phyloP scores from a whole-genome alignment of 2,888 invertebrate genomes.

The Spodoptera littoralis region DNA sequence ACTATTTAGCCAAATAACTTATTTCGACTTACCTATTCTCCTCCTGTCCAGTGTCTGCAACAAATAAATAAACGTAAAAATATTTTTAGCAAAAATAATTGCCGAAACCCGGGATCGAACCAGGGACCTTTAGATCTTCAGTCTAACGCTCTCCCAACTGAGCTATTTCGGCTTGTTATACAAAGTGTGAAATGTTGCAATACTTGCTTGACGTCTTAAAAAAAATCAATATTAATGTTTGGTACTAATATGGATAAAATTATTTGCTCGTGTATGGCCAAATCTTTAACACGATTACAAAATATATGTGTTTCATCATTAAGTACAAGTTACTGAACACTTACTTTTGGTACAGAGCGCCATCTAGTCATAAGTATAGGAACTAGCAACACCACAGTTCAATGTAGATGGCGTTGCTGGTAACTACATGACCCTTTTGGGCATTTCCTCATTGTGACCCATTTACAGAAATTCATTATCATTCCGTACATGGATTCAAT shows the following conservation, averaged over 20 bases:
- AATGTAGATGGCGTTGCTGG: conserved; percentile 57
- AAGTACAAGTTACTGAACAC: too few relatives aligned
- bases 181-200: conserved; percentile 32
- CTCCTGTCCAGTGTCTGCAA: conserved; percentile 64
- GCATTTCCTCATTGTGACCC: too few relatives aligned
- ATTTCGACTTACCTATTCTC: conserved; percentile 59
- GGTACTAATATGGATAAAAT: too few relatives aligned
- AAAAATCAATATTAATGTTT: too few relatives aligned
- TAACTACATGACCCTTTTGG: neutral
- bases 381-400: conserved; percentile 20
- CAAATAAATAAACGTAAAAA: conserved; percentile 42
- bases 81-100: conserved; percentile 59
- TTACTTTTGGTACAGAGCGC: conserved; percentile 45
- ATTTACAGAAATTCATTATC: too few relatives aligned
- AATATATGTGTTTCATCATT: too few relatives aligned
- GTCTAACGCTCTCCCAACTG: conserved; percentile 91
- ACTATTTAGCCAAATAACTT: neutral
- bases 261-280: too few relatives aligned
- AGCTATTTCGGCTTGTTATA: conserved; percentile 89
- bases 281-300: too few relatives aligned
- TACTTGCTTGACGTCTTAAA: conserved; percentile 5
- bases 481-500: too few relatives aligned
- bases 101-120: conserved; percentile 92
- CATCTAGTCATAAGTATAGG: conserved; percentile 52
- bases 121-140: conserved; percentile 92